phyloP scores from a whole-genome alignment of 1,140 invertebrate genomes.

The Mercenaria mercenaria region DNA sequence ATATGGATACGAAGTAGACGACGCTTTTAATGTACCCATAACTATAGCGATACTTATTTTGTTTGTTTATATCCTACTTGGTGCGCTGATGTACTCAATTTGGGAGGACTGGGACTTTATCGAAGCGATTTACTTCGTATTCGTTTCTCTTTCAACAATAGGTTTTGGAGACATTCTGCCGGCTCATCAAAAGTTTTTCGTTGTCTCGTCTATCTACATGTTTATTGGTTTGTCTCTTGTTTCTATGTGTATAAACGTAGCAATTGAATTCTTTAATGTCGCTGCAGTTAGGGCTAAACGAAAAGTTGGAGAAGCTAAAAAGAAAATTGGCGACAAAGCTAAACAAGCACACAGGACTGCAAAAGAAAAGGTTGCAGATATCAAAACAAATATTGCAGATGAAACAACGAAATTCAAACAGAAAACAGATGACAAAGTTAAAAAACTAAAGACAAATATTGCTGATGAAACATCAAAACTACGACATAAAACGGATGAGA shows the following conservation, averaged over 20 bases:
- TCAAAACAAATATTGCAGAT: constrained; percentile 51
- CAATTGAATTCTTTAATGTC: constrained; percentile 84
- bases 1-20: constrained; percentile 89
- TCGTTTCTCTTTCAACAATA: constrained; percentile 90
- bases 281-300: constrained; percentile 53
- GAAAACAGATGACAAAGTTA: constrained; percentile 44
- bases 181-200: constrained; percentile 95
- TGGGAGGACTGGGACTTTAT: constrained; percentile 93
- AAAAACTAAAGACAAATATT: constrained; percentile 23
- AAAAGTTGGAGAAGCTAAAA: constrained; percentile 41
- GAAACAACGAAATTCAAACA: constrained; percentile 47
- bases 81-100: constrained; percentile 91
- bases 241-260: constrained; percentile 97
- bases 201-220: constrained; percentile 95
- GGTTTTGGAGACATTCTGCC: constrained; percentile 96
- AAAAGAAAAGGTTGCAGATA: constrained; percentile 86
- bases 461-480: constrained; percentile 46
- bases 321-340: constrained; percentile 46
- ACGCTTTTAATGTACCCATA: constrained; percentile 97
- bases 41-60: constrained; percentile 94
- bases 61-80: constrained; percentile 93
- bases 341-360: constrained; percentile 35
- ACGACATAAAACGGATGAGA: constrained; percentile 78
- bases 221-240: constrained; percentile 97
- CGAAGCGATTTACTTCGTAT: constrained; percentile 97